Conservation (phyloP, 2,797 vertebrate genomes). For the Pygocentrus nattereri region DNA sequence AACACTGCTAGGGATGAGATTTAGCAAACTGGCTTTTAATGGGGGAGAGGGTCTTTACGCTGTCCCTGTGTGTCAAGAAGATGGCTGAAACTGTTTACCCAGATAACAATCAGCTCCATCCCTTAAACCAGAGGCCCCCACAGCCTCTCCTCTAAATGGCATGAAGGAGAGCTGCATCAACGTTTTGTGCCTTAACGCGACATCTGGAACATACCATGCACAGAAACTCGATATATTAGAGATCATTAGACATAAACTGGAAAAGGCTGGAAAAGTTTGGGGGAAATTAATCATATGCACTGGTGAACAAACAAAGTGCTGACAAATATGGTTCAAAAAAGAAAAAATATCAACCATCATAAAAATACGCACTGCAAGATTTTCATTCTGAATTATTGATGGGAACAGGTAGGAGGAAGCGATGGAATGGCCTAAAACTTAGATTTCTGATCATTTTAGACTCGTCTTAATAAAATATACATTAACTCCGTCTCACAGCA, state of each 20-base stretch:
- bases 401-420: constrained; percentile 8
- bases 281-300: not conserved
- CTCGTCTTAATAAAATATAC: constrained; percentile 9
- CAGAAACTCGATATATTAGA: constrained; percentile 34
- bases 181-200: constrained; percentile 24
- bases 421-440: not conserved
- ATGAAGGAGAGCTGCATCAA: constrained; percentile 14
- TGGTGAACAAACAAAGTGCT: not conserved
- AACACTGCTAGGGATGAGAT: constrained; percentile 75
- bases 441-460: constrained; percentile 24
- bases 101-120: constrained; percentile 45
- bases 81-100: constrained; percentile 70
- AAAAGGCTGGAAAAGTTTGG: not conserved
- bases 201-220: constrained; percentile 34
- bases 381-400: constrained; percentile 34
- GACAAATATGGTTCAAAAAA: not conserved
- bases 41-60: constrained; percentile 73
- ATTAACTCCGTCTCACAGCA: not conserved
- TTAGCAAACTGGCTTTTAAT: constrained; percentile 88
- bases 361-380: not conserved
- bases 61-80: constrained; percentile 81
- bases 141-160: constrained; percentile 3
- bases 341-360: not conserved
- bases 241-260: not conserved
- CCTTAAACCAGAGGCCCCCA: constrained; percentile 39